Evolutionary conservation across 2,888 invertebrate species (phyloP), one percentile per base, ranked within the genome.

Genomic region (Mythimna pallens): DNA sequence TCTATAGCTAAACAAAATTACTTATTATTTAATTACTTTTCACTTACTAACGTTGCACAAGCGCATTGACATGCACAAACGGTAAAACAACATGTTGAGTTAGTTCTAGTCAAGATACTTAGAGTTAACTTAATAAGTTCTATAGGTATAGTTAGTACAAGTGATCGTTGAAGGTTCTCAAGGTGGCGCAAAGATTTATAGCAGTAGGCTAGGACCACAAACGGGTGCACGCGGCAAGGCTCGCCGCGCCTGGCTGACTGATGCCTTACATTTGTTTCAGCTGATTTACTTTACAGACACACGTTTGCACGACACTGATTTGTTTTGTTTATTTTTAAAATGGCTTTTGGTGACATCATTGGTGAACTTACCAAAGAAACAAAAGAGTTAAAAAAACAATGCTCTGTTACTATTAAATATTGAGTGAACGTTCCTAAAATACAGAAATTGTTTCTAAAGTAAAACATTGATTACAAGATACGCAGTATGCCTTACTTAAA

Each of bases 201-300:
- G 92, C 88, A 84, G 87, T 87, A 90, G 93, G 94, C 91, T 90
- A 89, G 92, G 89, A 95, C 95, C 95, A 90, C 96, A 95, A 95
- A 95, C 95, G 95, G 78, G 76, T 68, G 88, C 87, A 87, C 85
- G 81, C 76, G 80, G 84, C 74, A 77, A 80, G 82, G 82, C 82
- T 63, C 76, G 65, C 86, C 86, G 87, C 88, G 89, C 89, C 90
- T 85, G 34, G 30, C 92, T 95, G 95, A 95, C 94, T 94, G 95
- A 96, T 95, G 95, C 85, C 87, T 86, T 89, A 92, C 95, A 96
- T 96, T 96, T 95, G 95, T 96, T 95, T 93, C 93, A 91, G 93
- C 95, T 94, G 94, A 95, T 96, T 95, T 95, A 95, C 94, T 95
- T 93, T 91, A 89, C 87, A 90, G 87, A 88, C 92, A 90, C 90